Conservation (phyloP, 2,797 vertebrate species). For the Tolypeutes matacus region DNA sequence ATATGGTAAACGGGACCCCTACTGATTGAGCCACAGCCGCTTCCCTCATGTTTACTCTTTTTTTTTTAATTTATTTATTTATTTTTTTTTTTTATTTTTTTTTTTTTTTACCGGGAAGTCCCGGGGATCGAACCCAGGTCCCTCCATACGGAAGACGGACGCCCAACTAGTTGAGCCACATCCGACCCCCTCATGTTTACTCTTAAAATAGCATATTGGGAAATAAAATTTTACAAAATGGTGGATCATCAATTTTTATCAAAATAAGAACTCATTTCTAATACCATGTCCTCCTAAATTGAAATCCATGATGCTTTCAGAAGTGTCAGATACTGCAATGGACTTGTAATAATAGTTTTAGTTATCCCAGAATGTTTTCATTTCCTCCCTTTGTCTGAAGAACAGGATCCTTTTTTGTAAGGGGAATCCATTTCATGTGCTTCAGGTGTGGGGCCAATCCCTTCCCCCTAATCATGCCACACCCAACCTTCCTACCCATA, state of each 20-base stretch:
- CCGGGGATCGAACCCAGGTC: too few species aligned
- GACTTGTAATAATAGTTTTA: background rate
- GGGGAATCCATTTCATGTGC: background rate
- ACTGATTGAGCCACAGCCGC: too few species aligned
- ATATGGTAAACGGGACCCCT: too few species aligned
- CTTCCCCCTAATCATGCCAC: background rate
- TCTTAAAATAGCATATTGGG: background rate
- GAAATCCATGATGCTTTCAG: slow-evolving; percentile 46
- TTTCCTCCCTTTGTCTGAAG: background rate
- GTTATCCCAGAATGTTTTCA: background rate
- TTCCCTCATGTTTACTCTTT: too few species aligned
- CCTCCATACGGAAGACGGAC: too few species aligned
- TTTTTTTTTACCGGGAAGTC: too few species aligned
- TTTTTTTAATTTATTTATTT: too few species aligned
- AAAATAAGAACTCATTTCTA: background rate
- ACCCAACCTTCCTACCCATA: background rate
- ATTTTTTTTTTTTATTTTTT: too few species aligned
- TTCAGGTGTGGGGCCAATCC: background rate
- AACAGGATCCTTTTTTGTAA: background rate
- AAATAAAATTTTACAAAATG: background rate
- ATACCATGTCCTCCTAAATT: background rate
- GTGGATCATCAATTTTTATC: background rate
- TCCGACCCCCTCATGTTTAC: background rate
- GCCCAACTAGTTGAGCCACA: too few species aligned
- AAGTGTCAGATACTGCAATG: background rate